A percentile compares a stretch with the other conserved stretches of the same genome.
phyloP scores from a whole-genome alignment of 2,797 vertebrate species.

The Rhynchonycteris naso region DNA sequence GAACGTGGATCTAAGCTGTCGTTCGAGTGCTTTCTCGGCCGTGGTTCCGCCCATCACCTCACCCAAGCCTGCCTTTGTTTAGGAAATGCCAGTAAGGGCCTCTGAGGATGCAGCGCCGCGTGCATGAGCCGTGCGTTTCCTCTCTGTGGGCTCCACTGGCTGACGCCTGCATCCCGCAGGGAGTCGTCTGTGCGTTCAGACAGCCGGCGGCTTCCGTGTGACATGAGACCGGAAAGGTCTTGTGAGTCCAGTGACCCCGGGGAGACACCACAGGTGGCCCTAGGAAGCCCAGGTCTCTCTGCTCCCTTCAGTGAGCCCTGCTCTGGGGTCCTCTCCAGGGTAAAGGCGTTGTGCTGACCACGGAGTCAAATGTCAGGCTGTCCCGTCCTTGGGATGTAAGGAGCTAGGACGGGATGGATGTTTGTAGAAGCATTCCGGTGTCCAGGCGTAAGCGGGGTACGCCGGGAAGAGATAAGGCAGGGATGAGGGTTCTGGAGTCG shows the following conservation, averaged over 20 bases:
- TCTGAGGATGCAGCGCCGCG: neutral
- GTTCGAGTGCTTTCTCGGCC: conserved; percentile 56
- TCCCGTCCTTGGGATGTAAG: neutral
- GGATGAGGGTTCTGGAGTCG: neutral
- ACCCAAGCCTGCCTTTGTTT: neutral
- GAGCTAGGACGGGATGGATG: neutral
- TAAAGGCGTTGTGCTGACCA: neutral
- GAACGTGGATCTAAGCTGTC: conserved; percentile 30
- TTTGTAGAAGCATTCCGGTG: neutral
- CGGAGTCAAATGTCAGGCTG: neutral
- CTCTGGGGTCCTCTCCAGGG: neutral
- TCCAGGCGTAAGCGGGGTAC: neutral
- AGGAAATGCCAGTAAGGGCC: neutral
- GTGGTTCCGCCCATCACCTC: neutral
- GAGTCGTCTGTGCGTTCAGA: neutral
- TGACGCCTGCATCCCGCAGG: neutral
- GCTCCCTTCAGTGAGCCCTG: neutral
- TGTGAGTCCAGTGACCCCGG: neutral
- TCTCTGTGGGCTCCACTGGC: neutral
- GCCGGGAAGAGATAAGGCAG: neutral
- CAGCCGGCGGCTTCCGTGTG: neutral
- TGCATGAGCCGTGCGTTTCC: neutral
- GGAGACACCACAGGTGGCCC: neutral
- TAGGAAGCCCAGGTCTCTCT: neutral
- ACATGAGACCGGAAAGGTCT: neutral